A percentile compares a stretch with the other conserved stretches of the same genome.
Conservation (phyloP, 2,797 vertebrate species). For the Ateles fusciceps region DNA sequence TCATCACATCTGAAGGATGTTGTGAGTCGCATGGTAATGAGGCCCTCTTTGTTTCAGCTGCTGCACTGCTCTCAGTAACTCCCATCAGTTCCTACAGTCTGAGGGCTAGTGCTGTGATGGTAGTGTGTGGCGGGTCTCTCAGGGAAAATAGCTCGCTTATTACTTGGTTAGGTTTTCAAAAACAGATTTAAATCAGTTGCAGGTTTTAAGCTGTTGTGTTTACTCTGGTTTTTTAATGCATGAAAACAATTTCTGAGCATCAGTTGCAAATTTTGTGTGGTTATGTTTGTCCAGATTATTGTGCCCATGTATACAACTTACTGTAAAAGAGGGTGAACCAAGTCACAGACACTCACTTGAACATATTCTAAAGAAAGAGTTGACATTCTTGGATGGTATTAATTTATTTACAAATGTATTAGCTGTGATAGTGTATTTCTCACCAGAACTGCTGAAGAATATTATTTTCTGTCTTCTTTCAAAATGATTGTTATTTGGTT, state of each 20-base stretch:
- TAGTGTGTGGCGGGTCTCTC: slow-evolving; percentile 70
- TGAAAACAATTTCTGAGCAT: slow-evolving; percentile 71
- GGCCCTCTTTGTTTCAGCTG: slow-evolving; percentile 89
- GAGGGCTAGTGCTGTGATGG: slow-evolving; percentile 76
- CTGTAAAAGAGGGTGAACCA: slow-evolving; percentile 8
- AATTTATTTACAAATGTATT: slow-evolving; percentile 40
- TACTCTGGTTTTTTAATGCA: slow-evolving; percentile 57
- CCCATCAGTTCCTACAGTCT: slow-evolving; percentile 78
- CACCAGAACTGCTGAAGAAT: slow-evolving; percentile 27
- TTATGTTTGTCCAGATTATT: slow-evolving; percentile 62
- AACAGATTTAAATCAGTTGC: slow-evolving; percentile 75
- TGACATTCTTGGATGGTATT: background rate
- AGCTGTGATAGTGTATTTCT: background rate
- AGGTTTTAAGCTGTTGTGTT: slow-evolving; percentile 73
- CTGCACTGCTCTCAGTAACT: slow-evolving; percentile 77
- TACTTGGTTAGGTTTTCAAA: slow-evolving; percentile 41
- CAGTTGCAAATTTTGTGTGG: slow-evolving; percentile 54
- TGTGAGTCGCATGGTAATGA: slow-evolving; percentile 92
- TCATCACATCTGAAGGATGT: slow-evolving; percentile 89
- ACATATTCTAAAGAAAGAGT: slow-evolving; percentile 19
- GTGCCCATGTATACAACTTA: slow-evolving; percentile 46
- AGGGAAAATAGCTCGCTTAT: slow-evolving; percentile 73
- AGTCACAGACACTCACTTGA: background rate
- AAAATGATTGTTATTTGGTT: slow-evolving; percentile 45
- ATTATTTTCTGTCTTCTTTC: slow-evolving; percentile 45